A percentile compares a stretch with the other conserved stretches of the same genome.
phyloP scores from a whole-genome alignment of 2,797 vertebrate genomes.

The Cyclura pinguis region DNA sequence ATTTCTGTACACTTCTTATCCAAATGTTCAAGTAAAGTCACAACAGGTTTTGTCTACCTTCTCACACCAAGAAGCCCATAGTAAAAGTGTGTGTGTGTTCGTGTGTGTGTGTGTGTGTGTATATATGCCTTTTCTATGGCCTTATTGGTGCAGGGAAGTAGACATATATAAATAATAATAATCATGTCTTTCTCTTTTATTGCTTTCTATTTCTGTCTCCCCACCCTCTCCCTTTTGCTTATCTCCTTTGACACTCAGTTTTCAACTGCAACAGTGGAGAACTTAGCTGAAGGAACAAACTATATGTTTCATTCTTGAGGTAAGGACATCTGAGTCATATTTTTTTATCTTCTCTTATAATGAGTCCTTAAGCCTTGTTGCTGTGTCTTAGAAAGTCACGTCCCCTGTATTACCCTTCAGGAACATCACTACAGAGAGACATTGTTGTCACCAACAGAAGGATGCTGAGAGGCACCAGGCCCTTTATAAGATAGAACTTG shows the following conservation, averaged over 20 bases:
- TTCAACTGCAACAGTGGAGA: constrained; percentile 4
- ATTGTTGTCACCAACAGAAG: constrained; percentile 3
- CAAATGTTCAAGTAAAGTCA: neutral
- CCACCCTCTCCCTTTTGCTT: neutral
- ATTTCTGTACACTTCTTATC: neutral
- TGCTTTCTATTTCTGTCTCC: neutral
- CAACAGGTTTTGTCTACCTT: neutral
- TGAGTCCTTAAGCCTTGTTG: constrained; percentile 10
- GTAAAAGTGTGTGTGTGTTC: neutral
- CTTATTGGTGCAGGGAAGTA: too few relatives aligned
- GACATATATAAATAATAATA: too few relatives aligned
- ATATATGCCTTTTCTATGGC: too few relatives aligned
- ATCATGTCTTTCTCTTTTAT: neutral
- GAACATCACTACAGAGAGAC: neutral
- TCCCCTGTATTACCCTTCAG: neutral
- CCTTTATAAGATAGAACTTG: neutral
- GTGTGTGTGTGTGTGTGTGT: too few relatives aligned
- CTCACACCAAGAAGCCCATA: neutral
- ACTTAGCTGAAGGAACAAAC: neutral
- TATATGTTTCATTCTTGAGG: constrained; percentile 7
- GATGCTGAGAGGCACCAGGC: neutral
- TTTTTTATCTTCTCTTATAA: constrained; percentile 25
- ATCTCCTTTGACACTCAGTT: neutral
- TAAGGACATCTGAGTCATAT: constrained; percentile 19
- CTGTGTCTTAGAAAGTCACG: neutral